Base-by-base conservation (phyloP, 92 coral and sea anemone species). In the Pocillopora grandis region DNA sequence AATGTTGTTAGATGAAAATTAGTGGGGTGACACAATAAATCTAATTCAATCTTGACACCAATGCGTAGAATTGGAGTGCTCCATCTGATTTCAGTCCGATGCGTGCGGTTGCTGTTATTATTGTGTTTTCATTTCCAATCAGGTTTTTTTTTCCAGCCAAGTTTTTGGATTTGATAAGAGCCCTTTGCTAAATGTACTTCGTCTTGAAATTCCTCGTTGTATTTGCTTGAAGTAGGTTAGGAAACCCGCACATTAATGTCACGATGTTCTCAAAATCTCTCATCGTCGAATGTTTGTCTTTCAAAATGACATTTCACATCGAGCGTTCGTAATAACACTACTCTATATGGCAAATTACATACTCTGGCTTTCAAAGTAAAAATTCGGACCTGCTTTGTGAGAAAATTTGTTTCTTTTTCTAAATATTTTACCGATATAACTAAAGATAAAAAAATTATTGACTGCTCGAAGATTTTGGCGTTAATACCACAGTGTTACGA, bases 321-420 rank as follows among this genome's bases (percentile, higher is more conserved):
- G n/a, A 62, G 79, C 18, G 79, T 23, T 42, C 59, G 10, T 75
- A 74, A 82, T 82, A 62, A 72, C 58, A 18, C 62, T 27, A 35
- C 62, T 73, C 72, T 58, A 21, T 72, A 31, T 76, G 20, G 61
- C 71, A 42, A 73, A 72, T 82, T 82, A 36, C 72, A 82, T 82
- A 70, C 74, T 61, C 79, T 82, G 86, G 12, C 62, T 69, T 80
- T 56, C 66, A 63, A 49, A 80, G 85, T 5, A 70, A 58, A 35
- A 64, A 69, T 17, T 58, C 59, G 71, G 33, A n/a, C 67, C 27
- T 35, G 23, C 15, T 69, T 69, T 69, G 42, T 19, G 65, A 27
- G 19, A 37, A 58, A 80, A 58, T 70, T 69, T 66, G 33, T 62
- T 37, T 56, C 65, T 59, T 80, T 71, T 58, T 6, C 9, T 16